A percentile compares a stretch with the other conserved stretches of the same genome.
phyloP scores from a whole-genome alignment of 2,113 vertebrate species.

The Boulengeromyrus knoepffleri region DNA sequence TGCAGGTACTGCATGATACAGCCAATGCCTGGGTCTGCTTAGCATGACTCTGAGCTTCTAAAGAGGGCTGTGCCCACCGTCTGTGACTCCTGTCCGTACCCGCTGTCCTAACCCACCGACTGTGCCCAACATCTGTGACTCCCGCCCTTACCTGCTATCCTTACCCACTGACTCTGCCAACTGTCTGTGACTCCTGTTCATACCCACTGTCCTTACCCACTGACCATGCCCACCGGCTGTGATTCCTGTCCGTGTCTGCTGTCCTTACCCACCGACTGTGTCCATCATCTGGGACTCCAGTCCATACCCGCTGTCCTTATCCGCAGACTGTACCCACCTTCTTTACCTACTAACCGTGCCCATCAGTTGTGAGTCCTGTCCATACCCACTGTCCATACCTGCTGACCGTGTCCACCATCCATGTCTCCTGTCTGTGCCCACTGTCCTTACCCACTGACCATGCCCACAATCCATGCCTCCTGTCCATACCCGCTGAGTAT shows the following conservation, averaged over 20 bases:
- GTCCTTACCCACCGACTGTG: neutral
- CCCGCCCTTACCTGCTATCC: too few relatives aligned
- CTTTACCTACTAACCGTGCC: neutral
- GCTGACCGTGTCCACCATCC: neutral
- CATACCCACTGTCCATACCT: too few relatives aligned
- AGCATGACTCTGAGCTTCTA: neutral
- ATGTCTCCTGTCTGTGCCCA: neutral
- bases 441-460: neutral
- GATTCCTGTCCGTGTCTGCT: too few relatives aligned
- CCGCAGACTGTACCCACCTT: too few relatives aligned
- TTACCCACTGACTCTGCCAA: neutral
- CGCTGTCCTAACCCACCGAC: too few relatives aligned
- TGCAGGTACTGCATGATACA: neutral
- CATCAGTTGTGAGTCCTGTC: too few relatives aligned
- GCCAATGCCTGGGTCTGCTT: neutral
- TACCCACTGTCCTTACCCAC: neutral
- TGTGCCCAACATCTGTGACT: too few relatives aligned
- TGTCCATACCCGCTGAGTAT: neutral
- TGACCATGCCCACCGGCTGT: neutral
- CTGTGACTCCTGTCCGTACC: too few relatives aligned
- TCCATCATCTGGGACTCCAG: neutral
- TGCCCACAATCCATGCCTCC: neutral
- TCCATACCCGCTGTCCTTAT: neutral
- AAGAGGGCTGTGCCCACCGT: neutral
- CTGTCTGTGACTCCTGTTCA: neutral